phyloP scores from a whole-genome alignment of 2,113 vertebrate species.

The Carollia perspicillata region DNA sequence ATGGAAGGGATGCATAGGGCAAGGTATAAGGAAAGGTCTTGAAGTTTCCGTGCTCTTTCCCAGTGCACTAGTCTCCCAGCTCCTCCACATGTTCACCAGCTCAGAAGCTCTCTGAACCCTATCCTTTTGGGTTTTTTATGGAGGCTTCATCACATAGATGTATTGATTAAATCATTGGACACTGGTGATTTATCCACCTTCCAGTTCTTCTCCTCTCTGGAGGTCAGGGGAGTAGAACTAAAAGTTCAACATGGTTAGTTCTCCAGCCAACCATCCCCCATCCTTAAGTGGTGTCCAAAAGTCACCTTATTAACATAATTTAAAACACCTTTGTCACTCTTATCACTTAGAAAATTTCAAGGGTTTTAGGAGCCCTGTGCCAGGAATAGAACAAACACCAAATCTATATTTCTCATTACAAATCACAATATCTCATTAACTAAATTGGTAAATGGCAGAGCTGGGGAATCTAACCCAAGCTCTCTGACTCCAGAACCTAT shows the following conservation, averaged over 20 bases:
- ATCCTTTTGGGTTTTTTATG: neutral
- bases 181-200: neutral
- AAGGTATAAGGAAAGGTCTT: neutral
- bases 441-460: neutral
- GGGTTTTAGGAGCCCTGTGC: neutral
- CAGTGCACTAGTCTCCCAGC: neutral
- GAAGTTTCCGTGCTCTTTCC: neutral
- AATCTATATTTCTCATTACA: neutral
- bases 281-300: neutral
- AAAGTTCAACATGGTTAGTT: neutral
- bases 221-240: neutral
- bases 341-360: neutral
- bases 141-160: neutral
- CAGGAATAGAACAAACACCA: neutral
- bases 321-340: neutral
- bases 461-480: neutral
- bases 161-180: neutral
- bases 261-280: neutral
- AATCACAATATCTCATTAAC: neutral
- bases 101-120: neutral
- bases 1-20: neutral
- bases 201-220: no score
- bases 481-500: neutral
- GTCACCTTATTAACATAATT: neutral
- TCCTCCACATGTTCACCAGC: neutral